Conservation (phyloP, 2,113 vertebrate species). For the Etia nguti region DNA sequence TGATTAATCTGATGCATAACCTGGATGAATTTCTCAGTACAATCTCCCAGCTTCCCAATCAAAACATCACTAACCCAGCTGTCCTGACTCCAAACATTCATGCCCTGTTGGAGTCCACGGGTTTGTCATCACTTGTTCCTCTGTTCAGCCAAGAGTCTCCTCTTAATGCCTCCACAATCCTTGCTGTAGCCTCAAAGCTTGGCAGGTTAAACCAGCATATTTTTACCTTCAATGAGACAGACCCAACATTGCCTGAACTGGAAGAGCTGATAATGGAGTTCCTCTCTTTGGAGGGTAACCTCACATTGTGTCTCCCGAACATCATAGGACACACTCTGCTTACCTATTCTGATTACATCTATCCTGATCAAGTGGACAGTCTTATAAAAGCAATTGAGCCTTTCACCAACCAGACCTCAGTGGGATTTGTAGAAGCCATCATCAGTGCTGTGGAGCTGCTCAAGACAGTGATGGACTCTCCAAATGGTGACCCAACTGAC, state of each 20-base stretch:
- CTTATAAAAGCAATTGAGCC: slow-evolving; percentile 40
- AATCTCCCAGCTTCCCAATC: slow-evolving; percentile 10
- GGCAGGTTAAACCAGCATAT: slow-evolving; percentile 47
- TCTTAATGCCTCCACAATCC: slow-evolving; percentile 27
- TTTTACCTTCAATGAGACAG: slow-evolving; percentile 48
- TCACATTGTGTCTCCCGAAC: slow-evolving; percentile 50
- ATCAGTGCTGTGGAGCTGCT: slow-evolving; percentile 51
- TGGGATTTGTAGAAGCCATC: slow-evolving; percentile 40
- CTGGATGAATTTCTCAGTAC: slow-evolving; percentile 17
- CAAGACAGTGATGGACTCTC: slow-evolving; percentile 30
- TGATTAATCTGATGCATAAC: slow-evolving; percentile 34
- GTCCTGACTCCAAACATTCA: slow-evolving; percentile 22
- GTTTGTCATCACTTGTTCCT: slow-evolving; percentile 49
- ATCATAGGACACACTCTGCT: slow-evolving; percentile 52
- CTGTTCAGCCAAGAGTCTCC: slow-evolving; percentile 20
- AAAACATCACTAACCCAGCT: slow-evolving; percentile 22
- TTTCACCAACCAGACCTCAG: slow-evolving; percentile 58
- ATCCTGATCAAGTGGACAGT: slow-evolving; percentile 9
- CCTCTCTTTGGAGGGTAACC: slow-evolving; percentile 49
- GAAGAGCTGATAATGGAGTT: slow-evolving; percentile 43
- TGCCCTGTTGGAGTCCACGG: slow-evolving; percentile 40
- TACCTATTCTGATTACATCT: slow-evolving; percentile 45
- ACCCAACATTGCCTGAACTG: slow-evolving; percentile 44
- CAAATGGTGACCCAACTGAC: slow-evolving; percentile 31
- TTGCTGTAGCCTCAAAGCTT: slow-evolving; percentile 23